These are phyloP conservation scores for Tenthredo distinguenda DNA, from an alignment of 2,888 invertebrate species.

Conservation along the genomic window DNA sequence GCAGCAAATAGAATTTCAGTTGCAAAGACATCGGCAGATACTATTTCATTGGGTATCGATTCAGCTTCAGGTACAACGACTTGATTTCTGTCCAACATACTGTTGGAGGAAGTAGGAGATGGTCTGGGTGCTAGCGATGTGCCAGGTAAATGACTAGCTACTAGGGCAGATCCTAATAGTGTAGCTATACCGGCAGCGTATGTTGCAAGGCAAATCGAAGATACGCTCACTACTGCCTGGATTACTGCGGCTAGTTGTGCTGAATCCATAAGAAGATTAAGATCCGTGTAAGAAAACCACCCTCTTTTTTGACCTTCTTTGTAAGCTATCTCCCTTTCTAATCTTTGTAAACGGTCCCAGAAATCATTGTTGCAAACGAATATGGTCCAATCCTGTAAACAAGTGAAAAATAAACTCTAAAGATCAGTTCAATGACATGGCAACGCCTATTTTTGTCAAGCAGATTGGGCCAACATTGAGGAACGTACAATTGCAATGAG, in stretches of 20 bases:
- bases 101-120: slow-evolving; percentile 21
- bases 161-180: slow-evolving; percentile 81
- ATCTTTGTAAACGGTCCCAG: slow-evolving; percentile 84
- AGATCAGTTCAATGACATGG: background rate
- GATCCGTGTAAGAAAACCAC: slow-evolving; percentile 91
- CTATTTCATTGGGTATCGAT: slow-evolving; percentile 48
- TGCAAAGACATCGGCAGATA: slow-evolving; percentile 47
- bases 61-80: slow-evolving; percentile 36
- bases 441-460: background rate
- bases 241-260: slow-evolving; percentile 79
- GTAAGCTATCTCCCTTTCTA: slow-evolving; percentile 87
- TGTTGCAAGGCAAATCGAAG: slow-evolving; percentile 82
- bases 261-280: slow-evolving; percentile 81
- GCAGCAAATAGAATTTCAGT: slow-evolving; percentile 32
- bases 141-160: slow-evolving; percentile 76
- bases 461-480: slow-evolving; percentile 21
- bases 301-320: slow-evolving; percentile 87
- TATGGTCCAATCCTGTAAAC: slow-evolving; percentile 90
- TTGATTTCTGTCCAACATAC: background rate
- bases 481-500: slow-evolving; percentile 91
- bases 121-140: slow-evolving; percentile 65
- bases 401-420: slow-evolving; percentile 54
- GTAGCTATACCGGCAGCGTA: slow-evolving; percentile 83
- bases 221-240: slow-evolving; percentile 79
- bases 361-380: slow-evolving; percentile 89